phyloP scores from a whole-genome alignment of 2,113 vertebrate species.

The Patagioenas fasciata region DNA sequence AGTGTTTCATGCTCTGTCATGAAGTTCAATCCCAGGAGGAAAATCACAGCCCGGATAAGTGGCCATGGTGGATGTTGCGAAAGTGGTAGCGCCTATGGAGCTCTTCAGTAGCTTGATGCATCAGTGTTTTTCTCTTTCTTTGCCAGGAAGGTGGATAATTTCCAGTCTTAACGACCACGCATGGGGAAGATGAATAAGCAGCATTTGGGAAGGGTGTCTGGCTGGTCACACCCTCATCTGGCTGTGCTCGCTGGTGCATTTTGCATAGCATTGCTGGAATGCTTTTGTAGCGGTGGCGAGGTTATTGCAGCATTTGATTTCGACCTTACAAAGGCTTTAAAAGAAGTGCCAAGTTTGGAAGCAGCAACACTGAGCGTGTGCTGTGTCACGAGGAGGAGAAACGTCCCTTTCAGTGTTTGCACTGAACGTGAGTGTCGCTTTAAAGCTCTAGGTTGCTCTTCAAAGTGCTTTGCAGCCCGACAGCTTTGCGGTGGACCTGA shows the following conservation, averaged over 20 bases:
- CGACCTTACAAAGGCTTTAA: background rate
- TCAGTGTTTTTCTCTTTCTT: constrained; percentile 12
- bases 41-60: constrained; percentile 21
- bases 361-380: background rate
- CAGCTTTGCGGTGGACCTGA: constrained; percentile 51
- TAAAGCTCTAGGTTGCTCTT: constrained; percentile 38
- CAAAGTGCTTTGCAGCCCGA: constrained; percentile 19
- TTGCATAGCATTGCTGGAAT: constrained; percentile 13
- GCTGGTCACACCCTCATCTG: background rate
- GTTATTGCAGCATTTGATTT: constrained; percentile 20
- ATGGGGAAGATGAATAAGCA: constrained; percentile 43
- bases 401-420: background rate
- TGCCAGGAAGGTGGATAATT: constrained; percentile 19
- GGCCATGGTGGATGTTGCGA: background rate
- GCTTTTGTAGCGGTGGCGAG: background rate
- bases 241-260: background rate
- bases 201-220: constrained; percentile 27
- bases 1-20: background rate
- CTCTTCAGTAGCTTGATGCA: background rate
- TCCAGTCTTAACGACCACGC: background rate
- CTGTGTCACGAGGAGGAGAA: background rate
- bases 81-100: background rate
- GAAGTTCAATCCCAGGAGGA: constrained; percentile 21
- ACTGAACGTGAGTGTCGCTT: constrained; percentile 27
- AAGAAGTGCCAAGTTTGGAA: constrained; percentile 25